These are phyloP conservation scores for Metallyticus violacea DNA, from an alignment of 2,888 invertebrate species.

Conservation along the genomic window DNA sequence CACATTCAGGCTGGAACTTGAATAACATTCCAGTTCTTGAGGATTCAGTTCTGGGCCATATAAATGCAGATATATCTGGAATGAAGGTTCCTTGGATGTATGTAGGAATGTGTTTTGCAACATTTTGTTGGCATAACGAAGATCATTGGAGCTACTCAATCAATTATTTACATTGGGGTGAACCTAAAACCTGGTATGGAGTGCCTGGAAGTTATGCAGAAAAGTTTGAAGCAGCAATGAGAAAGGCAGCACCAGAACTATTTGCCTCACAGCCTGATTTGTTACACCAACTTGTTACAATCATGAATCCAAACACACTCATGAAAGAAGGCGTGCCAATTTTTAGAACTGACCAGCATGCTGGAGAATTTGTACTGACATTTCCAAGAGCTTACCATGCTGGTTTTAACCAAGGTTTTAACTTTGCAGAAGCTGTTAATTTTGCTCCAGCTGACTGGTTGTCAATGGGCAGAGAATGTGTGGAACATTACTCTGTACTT, in stretches of 20 bases:
- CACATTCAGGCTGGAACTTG: constrained; percentile 93
- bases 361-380: constrained; percentile 98
- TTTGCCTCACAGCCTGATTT: constrained; percentile 95
- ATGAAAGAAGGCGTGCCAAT: constrained; percentile 71
- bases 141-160: constrained; percentile 99
- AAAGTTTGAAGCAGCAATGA: constrained; percentile 93
- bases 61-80: constrained; percentile 97
- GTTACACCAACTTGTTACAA: constrained; percentile 96
- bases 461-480: constrained; percentile 89
- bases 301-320: constrained; percentile 97
- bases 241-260: constrained; percentile 92
- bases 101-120: constrained; percentile 99
- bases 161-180: constrained; percentile 99
- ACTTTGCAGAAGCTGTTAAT: constrained; percentile 99
- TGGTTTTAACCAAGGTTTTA: constrained; percentile 99
- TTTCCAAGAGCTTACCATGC: constrained; percentile 99
- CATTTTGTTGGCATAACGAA: constrained; percentile 99
- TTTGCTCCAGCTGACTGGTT: constrained; percentile 99
- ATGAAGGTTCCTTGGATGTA: constrained; percentile 99
- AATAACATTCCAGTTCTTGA: constrained; percentile 94
- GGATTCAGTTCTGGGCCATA: constrained; percentile 91
- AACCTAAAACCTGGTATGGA: constrained; percentile 98
- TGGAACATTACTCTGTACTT: constrained; percentile 88
- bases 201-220: constrained; percentile 92
- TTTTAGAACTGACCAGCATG: constrained; percentile 88